Percentiles rank a stretch among this genome's conserved stretches.
These are phyloP conservation scores for Crocidura indochinensis DNA, from an alignment of 2,797 vertebrate species.

Conservation along the genomic window DNA sequence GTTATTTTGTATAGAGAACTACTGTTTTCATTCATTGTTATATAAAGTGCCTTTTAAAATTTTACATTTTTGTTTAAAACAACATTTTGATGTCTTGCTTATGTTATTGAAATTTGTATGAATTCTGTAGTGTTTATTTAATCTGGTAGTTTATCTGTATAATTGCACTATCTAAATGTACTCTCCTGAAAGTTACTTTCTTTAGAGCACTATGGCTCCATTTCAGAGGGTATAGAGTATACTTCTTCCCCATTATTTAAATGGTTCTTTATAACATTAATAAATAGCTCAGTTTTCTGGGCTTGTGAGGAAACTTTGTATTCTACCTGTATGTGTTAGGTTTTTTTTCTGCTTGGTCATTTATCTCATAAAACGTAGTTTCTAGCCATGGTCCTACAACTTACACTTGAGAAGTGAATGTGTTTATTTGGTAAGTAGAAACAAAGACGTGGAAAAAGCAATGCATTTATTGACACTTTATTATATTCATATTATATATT, in stretches of 20 bases:
- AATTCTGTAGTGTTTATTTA: slow-evolving; percentile 66
- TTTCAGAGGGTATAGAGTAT: slow-evolving; percentile 80
- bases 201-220: slow-evolving; percentile 68
- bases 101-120: slow-evolving; percentile 79
- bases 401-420: slow-evolving; percentile 64
- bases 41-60: slow-evolving; percentile 85
- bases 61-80: slow-evolving; percentile 79
- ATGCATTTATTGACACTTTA: slow-evolving; percentile 71
- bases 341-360: slow-evolving; percentile 74
- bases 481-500: slow-evolving; percentile 31
- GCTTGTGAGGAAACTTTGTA: slow-evolving; percentile 62
- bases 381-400: slow-evolving; percentile 55
- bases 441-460: slow-evolving; percentile 57
- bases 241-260: slow-evolving; percentile 71
- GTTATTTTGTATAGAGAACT: slow-evolving; percentile 74
- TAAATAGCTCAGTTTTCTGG: slow-evolving; percentile 62
- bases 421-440: slow-evolving; percentile 73
- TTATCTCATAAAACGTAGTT: slow-evolving; percentile 64
- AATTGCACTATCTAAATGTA: slow-evolving; percentile 84
- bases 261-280: slow-evolving; percentile 62
- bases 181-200: slow-evolving; percentile 77
- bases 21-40: slow-evolving; percentile 78
- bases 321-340: slow-evolving; percentile 33
- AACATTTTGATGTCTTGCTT: slow-evolving; percentile 73
- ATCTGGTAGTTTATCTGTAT: slow-evolving; percentile 71